A percentile compares a stretch with the other conserved stretches of the same genome.
Evolutionary conservation across 2,113 vertebrate genomes (phyloP).

Genomic region (Lepisosteus osseus): DNA sequence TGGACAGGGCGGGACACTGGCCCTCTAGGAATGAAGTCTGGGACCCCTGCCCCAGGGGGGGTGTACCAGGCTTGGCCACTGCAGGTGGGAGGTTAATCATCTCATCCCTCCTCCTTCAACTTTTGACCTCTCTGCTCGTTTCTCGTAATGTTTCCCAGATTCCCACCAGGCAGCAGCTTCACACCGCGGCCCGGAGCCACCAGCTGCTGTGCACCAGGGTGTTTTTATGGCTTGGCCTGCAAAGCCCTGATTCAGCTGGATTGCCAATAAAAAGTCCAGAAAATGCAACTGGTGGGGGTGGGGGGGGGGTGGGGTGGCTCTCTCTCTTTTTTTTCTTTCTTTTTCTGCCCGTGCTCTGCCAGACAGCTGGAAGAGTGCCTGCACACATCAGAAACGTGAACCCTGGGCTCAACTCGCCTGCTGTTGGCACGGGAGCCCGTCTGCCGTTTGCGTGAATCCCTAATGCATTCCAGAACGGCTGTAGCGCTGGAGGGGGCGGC

Average conservation of each 20-base stretch:
- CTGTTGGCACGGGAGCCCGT: slow-evolving; percentile 48
- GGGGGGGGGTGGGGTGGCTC: background rate
- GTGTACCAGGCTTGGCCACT: too few relatives aligned
- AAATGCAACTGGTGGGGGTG: slow-evolving; percentile 11
- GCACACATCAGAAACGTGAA: slow-evolving; percentile 11
- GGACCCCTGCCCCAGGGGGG: too few relatives aligned
- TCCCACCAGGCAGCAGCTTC: background rate
- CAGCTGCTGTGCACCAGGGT: slow-evolving; percentile 14
- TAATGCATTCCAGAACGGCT: slow-evolving; percentile 32
- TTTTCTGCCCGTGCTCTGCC: background rate
- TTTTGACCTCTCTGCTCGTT: slow-evolving; percentile 9
- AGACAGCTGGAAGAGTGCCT: slow-evolving; percentile 17
- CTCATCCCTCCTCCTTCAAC: slow-evolving; percentile 4
- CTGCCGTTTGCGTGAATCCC: slow-evolving; percentile 33
- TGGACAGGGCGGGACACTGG: too few relatives aligned
- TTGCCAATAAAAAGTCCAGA: slow-evolving; percentile 18
- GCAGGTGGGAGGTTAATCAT: background rate
- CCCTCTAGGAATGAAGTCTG: too few relatives aligned
- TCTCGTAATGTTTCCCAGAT: slow-evolving; percentile 5
- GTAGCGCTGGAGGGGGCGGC: slow-evolving; percentile 8
- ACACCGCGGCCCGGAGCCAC: background rate
- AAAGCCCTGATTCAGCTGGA: slow-evolving; percentile 20
- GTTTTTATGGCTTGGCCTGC: slow-evolving; percentile 12
- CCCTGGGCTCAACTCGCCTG: slow-evolving; percentile 35
- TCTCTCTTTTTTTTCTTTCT: background rate